Evolutionary conservation across 2,113 vertebrate genomes (phyloP), one percentile per base, ranked within the genome.

Genomic region (Camarhynchus parvulus): DNA sequence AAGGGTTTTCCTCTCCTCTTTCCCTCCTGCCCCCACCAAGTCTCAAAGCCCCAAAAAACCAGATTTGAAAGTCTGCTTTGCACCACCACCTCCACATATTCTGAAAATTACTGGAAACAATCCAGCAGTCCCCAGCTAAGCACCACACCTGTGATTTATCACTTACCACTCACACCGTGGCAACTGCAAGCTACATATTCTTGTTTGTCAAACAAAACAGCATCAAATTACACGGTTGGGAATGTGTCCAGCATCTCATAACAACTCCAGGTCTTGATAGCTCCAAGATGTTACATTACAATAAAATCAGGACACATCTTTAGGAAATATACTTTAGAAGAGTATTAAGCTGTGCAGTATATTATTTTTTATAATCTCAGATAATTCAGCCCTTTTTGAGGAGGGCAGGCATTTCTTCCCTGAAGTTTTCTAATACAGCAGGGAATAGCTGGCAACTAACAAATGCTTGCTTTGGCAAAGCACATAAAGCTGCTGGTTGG

Each of bases 181-280:
- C 67, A 87, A 90, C 61, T 53, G 70, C 7, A 3, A 62, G 67
- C 85, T 59, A n/a, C 20, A 0, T 11, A 25, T 33, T 86, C 28
- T n/a, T 83, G 79, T 93, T 83, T 87, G 93, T 91, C 93, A 83
- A 90, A 90, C 80, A 90, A 62, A 78, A 52, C 91, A 87, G 87
- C 92, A 66, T 68, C 69, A 81, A 85, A 75, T 92, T 83, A 69
- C 94, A 61, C 0, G 23, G 44, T 3, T 90, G 90, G 94, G 87
- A 96, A 70, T 2, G 33, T 7, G n/a, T 69, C 94, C 94, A 92
- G 92, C 72, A 66, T 56, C 91, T 70, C 75, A 0, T 37, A 88
- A 93, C 79, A 53, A 56, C 62, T 44, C 76, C 82, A 73, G 64
- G n/a, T 56, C 72, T 88, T 82, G 93, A 94, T 0, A 78, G 77